Conservation (phyloP, 2,888 invertebrate genomes). For the Punctoribates punctum region DNA sequence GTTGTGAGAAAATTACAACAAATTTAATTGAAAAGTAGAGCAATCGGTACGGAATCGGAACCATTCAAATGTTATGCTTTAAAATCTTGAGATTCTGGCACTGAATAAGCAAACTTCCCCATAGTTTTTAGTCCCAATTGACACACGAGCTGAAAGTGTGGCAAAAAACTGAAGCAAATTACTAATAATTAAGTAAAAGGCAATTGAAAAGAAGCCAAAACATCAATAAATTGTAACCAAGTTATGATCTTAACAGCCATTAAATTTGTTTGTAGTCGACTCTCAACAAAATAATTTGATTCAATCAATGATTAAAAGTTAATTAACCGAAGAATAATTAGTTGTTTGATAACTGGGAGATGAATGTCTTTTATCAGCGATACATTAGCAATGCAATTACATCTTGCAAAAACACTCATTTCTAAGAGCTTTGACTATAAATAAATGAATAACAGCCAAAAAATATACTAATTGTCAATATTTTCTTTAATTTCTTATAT, state of each 20-base stretch:
- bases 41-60: background rate
- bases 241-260: too few species aligned
- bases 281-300: background rate
- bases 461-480: background rate
- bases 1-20: background rate
- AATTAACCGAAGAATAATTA: background rate
- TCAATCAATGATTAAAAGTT: background rate
- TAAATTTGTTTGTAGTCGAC: background rate
- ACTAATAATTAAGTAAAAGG: too few species aligned
- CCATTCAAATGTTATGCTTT: too few species aligned
- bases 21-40: constrained; percentile 17
- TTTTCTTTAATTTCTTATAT: background rate
- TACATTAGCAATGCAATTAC: background rate
- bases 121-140: too few species aligned
- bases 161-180: too few species aligned
- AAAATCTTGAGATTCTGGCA: too few species aligned
- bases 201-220: too few species aligned
- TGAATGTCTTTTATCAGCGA: background rate
- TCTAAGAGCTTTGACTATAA: too few species aligned
- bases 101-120: too few species aligned
- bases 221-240: too few species aligned
- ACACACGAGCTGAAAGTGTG: too few species aligned
- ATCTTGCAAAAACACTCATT: background rate
- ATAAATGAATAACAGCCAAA: too few species aligned
- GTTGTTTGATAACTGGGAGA: background rate